Evolutionary conservation across 1,140 invertebrate species (phyloP), one percentile per base, ranked within the genome.

Genomic region (Zaprionus kolodkinae): DNA sequence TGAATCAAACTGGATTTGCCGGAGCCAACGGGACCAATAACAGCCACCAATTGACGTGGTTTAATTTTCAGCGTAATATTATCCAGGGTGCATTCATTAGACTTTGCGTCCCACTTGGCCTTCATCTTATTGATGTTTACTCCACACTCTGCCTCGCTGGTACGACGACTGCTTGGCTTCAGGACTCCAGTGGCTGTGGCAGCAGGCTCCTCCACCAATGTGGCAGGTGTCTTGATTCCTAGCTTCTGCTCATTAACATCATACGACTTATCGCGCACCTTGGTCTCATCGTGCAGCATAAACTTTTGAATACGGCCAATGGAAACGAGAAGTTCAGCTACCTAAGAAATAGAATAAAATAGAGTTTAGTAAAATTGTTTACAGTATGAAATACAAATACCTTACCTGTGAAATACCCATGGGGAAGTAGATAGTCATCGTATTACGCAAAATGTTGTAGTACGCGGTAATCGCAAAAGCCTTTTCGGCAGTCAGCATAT

Each of bases 1-100:
- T 98, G 96, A 13, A 99, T 93, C 5, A 99, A 92, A 25, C 97
- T 97, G 1, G 96, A 95, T 93, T 96, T 97, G 66, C 96, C 96
- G 17, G 95, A 93, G 48, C 96, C 96, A n/a, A 97, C 96, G 21
- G 95, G 94, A n/a, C 96, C 96, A 70, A 97, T 94, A 2, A 97
- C 93, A 2, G 95, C 95, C 3, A 96, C 90, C 35, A 96, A 81
- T 79, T 96, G 93, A 0, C 96, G 95, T 4, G 94, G 93, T 45
- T 94, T 93, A 0, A 97, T 92, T n/a, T 93, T 93, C 43, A 96
- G 82, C 1, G 93, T 94, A 2, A 97, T 82, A 65, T 96, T 94
- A 50, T 94, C 94, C 5, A 96, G 91, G 0, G 93, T 92, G 48
- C 87, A 69, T 17, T 92, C 91, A 5, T 94, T 93, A 7, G 93